Percentiles rank a stretch among this genome's conserved stretches.
These are phyloP conservation scores for Hippopotamus amphibius DNA, from an alignment of 2,113 vertebrate genomes.

Conservation along the genomic window DNA sequence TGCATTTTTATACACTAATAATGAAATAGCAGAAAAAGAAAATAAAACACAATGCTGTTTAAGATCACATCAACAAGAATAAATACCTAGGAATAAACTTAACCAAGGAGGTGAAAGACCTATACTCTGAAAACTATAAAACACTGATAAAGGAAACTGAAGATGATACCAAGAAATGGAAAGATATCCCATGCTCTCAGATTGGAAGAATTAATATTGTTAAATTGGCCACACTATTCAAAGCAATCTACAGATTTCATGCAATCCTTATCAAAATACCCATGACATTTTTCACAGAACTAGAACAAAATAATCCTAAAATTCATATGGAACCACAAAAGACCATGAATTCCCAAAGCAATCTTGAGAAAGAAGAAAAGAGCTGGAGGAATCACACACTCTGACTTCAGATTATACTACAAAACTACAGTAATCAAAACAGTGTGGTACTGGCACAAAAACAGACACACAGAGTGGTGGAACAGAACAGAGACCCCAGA, in stretches of 20 bases:
- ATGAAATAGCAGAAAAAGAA: background rate
- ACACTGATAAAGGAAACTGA: background rate
- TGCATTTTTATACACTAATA: background rate
- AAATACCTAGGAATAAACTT: background rate
- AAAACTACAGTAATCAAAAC: background rate
- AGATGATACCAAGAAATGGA: background rate
- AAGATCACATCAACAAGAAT: background rate
- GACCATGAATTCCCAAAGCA: background rate
- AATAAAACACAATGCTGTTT: background rate
- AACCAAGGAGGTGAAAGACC: background rate
- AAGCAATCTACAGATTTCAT: background rate
- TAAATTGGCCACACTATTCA: background rate
- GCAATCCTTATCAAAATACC: background rate
- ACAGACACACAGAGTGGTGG: background rate
- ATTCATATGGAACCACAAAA: background rate
- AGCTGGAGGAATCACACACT: background rate
- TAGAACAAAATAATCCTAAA: background rate
- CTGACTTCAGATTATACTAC: background rate
- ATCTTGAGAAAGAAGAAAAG: background rate
- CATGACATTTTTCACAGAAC: background rate
- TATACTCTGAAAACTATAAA: background rate
- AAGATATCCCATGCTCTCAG: background rate
- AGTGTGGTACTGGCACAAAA: background rate
- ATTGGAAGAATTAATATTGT: background rate
- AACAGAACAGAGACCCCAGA: background rate